A percentile compares a stretch with the other conserved stretches of the same genome.
Conservation (phyloP, 2,113 vertebrate genomes). For the Egretta garzetta region DNA sequence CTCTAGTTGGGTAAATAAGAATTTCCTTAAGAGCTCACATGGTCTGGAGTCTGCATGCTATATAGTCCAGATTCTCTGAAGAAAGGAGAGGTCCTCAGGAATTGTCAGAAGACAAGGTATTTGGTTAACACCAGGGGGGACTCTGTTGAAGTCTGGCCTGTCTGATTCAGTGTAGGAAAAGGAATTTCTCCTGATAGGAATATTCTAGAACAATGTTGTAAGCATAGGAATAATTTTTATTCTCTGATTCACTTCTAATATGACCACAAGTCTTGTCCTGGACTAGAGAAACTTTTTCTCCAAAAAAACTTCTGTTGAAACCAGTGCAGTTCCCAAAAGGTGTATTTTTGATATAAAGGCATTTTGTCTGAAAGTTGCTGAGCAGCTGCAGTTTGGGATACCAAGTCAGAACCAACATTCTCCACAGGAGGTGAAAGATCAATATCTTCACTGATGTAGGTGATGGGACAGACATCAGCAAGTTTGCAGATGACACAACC, state of each 20-base stretch:
- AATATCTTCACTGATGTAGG: neutral
- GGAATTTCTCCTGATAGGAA: neutral
- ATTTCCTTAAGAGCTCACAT: neutral
- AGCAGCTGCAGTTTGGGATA: neutral
- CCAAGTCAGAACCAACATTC: neutral
- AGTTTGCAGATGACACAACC: neutral
- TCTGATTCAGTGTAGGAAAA: neutral
- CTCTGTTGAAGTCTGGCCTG: rapidly evolving
- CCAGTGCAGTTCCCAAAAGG: neutral
- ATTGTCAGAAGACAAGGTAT: neutral
- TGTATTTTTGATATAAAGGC: neutral
- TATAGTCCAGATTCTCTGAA: neutral
- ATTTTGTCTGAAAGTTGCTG: neutral
- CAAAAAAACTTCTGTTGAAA: neutral
- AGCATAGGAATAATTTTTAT: neutral
- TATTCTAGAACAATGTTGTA: neutral
- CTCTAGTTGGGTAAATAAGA: rapidly evolving
- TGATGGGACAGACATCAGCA: neutral
- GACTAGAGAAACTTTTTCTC: neutral
- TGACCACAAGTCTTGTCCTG: neutral
- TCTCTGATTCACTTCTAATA: neutral
- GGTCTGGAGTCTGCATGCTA: neutral
- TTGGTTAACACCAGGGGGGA: rapidly evolving
- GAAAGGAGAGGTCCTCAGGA: neutral
- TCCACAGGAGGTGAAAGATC: neutral